Evolutionary conservation across 2,888 invertebrate genomes (phyloP).

Genomic region (Osmoderma eremita): DNA sequence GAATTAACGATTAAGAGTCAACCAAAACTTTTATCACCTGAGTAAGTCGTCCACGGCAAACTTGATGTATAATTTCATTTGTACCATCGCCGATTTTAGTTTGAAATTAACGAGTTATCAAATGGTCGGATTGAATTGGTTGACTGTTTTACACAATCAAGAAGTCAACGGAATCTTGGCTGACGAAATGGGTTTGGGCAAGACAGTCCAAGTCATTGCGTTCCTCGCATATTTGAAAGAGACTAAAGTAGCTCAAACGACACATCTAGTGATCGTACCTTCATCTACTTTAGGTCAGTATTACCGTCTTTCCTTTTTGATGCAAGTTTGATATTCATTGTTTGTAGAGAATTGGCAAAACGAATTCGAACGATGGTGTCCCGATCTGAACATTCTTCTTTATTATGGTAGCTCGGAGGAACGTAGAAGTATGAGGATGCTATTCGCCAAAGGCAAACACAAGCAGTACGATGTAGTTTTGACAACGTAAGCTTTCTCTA

Average conservation of each 20-base stretch:
- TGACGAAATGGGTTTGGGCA: constrained; percentile 97
- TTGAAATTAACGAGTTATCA: constrained; percentile 86
- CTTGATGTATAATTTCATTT: constrained; percentile 8
- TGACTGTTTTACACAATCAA: constrained; percentile 87
- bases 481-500: constrained; percentile 77
- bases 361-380: constrained; percentile 84
- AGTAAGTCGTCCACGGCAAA: constrained; percentile 63
- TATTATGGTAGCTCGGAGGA: constrained; percentile 93
- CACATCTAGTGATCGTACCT: constrained; percentile 95
- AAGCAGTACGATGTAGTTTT: constrained; percentile 84
- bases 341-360: constrained; percentile 82
- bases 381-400: constrained; percentile 79
- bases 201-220: constrained; percentile 93
- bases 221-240: constrained; percentile 91
- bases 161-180: constrained; percentile 94
- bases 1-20: constrained; percentile 80
- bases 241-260: constrained; percentile 75
- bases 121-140: constrained; percentile 91
- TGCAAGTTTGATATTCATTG: no score
- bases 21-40: constrained; percentile 73
- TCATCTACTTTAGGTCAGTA: constrained; percentile 87
- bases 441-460: constrained; percentile 78
- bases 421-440: constrained; percentile 78
- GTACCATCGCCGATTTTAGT: constrained; percentile 65
- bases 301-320: no score